Base-by-base conservation (phyloP, 2,797 vertebrate genomes). In the Melanotaenia parkinsoni region DNA sequence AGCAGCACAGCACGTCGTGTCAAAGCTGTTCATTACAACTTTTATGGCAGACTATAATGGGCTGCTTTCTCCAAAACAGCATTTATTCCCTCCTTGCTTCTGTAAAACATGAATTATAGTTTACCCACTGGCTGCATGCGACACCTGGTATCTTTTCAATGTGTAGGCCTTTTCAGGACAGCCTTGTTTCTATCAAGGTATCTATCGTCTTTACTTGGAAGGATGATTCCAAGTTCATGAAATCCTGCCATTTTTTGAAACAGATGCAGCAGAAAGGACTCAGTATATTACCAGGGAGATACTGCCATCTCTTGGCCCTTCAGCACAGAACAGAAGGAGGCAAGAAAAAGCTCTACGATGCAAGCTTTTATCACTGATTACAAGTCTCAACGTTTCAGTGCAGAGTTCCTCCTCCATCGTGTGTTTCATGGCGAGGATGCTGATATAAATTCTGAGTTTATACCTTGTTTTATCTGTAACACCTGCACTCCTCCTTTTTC, bases 291-390 rank as follows among this genome's bases (percentile, higher is more conserved):
- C 32, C 32, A 33, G 7, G 32, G 32, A 33, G 32, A 33, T 33
- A 18, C 76, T 75, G 74, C 76, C 82, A 71, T 40, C 82, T 80
- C 18, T 69, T 80, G 84, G 73, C 47, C 32, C 61, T 38, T 62
- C 24, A 63, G 67, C 63, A 33, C 57, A 60, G 45, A 50, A 32
- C 37, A 67, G 33, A 61, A 33, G 6, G 53, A 1, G 3, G 2
- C 35, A 10, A 54, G 26, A 56, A 47, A n/a, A 47, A n/a, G 7
- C 43, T 45, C 18, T 8, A 20, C 43, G 38, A 40, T 40, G 38
- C 10, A 40, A n/a, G 20, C 45, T n/a, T n/a, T n/a, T 3, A 47
- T 53, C 50, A 1, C 22, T 24, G 50, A 53, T 24, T 24, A 53
- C 22, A 3, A 24, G n/a, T 24, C 2, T 4, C 18, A 14, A 11